A percentile compares a stretch with the other conserved stretches of the same genome.
phyloP scores from a whole-genome alignment of 2,888 invertebrate species.

The Nymphalis c-album region DNA sequence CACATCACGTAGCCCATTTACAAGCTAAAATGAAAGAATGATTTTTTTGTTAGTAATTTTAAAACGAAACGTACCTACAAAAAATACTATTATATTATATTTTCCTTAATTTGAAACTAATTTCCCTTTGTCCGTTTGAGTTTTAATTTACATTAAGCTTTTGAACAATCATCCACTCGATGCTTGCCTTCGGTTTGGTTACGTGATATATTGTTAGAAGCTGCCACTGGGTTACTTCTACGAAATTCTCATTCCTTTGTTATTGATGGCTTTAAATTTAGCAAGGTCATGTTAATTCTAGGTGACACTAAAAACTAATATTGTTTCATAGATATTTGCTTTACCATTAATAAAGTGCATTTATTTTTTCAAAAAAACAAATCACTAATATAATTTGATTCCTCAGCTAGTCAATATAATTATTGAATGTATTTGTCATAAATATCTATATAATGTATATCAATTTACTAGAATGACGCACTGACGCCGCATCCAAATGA shows the following conservation, averaged over 20 bases:
- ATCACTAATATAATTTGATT: no score
- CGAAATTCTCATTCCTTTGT: background rate
- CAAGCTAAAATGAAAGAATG: slow-evolving; percentile 12
- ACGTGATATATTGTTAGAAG: background rate
- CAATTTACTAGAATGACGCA: background rate
- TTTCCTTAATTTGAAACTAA: background rate
- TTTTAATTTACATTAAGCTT: no score
- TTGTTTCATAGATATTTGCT: no score
- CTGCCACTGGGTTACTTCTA: background rate
- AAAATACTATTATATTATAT: background rate
- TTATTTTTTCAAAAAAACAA: no score
- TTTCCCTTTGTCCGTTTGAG: no score
- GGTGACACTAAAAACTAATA: no score
- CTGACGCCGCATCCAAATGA: background rate
- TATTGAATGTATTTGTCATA: background rate
- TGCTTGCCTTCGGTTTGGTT: no score
- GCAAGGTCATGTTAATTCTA: no score
- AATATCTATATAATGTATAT: background rate
- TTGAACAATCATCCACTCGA: no score
- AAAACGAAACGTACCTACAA: background rate
- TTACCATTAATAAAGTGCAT: no score
- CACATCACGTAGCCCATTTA: slow-evolving; percentile 23
- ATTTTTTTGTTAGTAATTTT: slow-evolving; percentile 2
- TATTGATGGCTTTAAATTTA: no score
- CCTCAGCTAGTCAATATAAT: no score